Evolutionary conservation across 2,797 vertebrate genomes (phyloP), one percentile per base, ranked within the genome.

Genomic region (Anabas testudineus): DNA sequence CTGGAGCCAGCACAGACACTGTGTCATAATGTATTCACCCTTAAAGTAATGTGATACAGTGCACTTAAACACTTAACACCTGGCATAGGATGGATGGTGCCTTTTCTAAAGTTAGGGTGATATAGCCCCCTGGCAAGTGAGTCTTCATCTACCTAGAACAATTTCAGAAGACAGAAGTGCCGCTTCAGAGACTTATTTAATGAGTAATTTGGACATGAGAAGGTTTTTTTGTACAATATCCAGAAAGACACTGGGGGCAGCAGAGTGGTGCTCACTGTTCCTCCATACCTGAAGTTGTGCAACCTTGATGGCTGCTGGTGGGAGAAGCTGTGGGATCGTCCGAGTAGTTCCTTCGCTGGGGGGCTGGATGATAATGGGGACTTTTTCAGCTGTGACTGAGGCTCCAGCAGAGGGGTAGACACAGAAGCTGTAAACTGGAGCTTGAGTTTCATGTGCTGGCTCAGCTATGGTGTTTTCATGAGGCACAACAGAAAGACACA

Each of bases 381-480:
- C 88, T 89, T 95, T 74, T 90, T 94, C 19, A 93, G 91, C 24
- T 94, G 81, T 1, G 88, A 88, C 7, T 91, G 81, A 2, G 93
- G 92, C 30, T 96, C 95, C 0, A 84, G 84, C 0, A 94, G 91
- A 2, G 94, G 93, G 74, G 93, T 90, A 4, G 94, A 91, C 67
- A 94, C 86, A 0, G 94, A 94, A 26, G 95, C 94, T 0, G 94
- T 95, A 84, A 97, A 96, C 93, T 96, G 96, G 28, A 96, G 91
- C 88, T 96, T 96, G 71, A 97, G 90, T 54, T 95, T 96, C 96
- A 97, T 97, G 74, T 96, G 95, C 78, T 97, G 95, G 76, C 94
- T 96, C 74, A 97, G 79, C 96, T 97, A 10, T 1, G 7, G 0
- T 0, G 8, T 32, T 10, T 32, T 13, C 22, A 57, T 0, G 10